These are phyloP conservation scores for Trissoscelio sp. DNA, from an alignment of 2,888 invertebrate species.

Conservation along the genomic window DNA sequence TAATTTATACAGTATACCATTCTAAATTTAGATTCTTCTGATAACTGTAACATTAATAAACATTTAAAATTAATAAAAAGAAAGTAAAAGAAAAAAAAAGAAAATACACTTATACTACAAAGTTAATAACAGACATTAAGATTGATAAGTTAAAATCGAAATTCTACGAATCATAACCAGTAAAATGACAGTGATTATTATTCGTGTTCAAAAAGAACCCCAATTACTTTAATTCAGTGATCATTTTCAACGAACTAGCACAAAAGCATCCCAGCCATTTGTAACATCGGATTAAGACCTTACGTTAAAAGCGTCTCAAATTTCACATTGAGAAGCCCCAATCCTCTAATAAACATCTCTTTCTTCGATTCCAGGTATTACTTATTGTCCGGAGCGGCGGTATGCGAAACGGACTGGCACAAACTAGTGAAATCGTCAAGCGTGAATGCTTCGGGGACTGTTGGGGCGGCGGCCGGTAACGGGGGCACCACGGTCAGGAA, in stretches of 20 bases:
- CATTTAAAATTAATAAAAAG: too few species aligned
- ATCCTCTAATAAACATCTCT: constrained; percentile 7
- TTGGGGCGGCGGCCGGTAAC: constrained; percentile 88
- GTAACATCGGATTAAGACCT: constrained; percentile 1
- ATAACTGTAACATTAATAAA: too few species aligned
- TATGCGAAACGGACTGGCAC: constrained; percentile 98
- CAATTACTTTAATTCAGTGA: neutral
- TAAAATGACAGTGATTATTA: neutral
- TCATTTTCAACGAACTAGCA: neutral
- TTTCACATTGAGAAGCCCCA: constrained; percentile 13
- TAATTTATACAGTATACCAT: too few species aligned
- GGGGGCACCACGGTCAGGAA: constrained; percentile 88
- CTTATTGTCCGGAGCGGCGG: constrained; percentile 94
- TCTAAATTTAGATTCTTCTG: too few species aligned
- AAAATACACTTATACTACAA: too few species aligned
- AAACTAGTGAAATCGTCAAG: constrained; percentile 90
- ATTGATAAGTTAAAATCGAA: too few species aligned
- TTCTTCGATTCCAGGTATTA: constrained; percentile 87
- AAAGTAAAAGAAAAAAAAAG: too few species aligned
- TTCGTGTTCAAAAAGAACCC: neutral
- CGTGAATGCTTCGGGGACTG: constrained; percentile 86
- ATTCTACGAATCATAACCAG: too few species aligned
- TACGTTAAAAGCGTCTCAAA: neutral
- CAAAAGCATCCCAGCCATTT: neutral
- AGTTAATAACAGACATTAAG: neutral